A percentile compares a stretch with the other conserved stretches of the same genome.
These are phyloP conservation scores for Eucriotettix oculatus DNA, from an alignment of 2,888 invertebrate genomes.

Conservation along the genomic window DNA sequence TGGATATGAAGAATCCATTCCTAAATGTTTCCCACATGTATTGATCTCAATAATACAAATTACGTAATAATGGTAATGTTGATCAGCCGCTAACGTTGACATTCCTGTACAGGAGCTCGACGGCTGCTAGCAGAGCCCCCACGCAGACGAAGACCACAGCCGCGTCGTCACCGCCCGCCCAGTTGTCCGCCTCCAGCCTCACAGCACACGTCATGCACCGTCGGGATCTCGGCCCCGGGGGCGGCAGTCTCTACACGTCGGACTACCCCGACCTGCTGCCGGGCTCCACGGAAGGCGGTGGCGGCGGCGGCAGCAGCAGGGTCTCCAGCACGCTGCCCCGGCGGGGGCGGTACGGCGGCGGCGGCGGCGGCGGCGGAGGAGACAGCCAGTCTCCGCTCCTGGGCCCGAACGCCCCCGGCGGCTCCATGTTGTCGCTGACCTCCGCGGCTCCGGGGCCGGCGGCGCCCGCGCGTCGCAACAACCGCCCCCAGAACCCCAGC, in stretches of 20 bases:
- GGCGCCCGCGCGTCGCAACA: conserved; percentile 17
- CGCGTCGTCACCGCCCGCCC: conserved; percentile 15
- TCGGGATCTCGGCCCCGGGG: conserved; percentile 17
- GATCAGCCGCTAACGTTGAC: no score
- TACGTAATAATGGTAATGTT: no score
- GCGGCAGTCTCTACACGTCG: conserved; percentile 20
- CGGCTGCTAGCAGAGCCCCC: conserved; percentile 5
- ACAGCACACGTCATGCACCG: conserved; percentile 19
- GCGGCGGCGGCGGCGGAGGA: conserved; percentile 4
- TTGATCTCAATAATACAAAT: no score
- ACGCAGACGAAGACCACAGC: conserved; percentile 15
- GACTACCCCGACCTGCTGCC: conserved; percentile 35
- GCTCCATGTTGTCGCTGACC: no score
- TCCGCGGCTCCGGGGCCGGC: neutral
- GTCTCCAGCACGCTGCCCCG: conserved; percentile 39
- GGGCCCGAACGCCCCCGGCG: neutral
- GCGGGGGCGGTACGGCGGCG: conserved; percentile 5
- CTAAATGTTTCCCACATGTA: no score
- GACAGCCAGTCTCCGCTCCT: conserved; percentile 58
- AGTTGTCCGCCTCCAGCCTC: neutral
- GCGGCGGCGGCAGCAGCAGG: conserved; percentile 26
- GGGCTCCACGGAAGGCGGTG: no score
- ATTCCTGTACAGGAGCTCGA: neutral
- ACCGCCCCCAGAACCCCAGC: conserved; percentile 31
- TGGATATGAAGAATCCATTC: no score